Evolutionary conservation across 2,888 invertebrate genomes (phyloP), one percentile per base, ranked within the genome.

Genomic region (Eurytoma adleriae): DNA sequence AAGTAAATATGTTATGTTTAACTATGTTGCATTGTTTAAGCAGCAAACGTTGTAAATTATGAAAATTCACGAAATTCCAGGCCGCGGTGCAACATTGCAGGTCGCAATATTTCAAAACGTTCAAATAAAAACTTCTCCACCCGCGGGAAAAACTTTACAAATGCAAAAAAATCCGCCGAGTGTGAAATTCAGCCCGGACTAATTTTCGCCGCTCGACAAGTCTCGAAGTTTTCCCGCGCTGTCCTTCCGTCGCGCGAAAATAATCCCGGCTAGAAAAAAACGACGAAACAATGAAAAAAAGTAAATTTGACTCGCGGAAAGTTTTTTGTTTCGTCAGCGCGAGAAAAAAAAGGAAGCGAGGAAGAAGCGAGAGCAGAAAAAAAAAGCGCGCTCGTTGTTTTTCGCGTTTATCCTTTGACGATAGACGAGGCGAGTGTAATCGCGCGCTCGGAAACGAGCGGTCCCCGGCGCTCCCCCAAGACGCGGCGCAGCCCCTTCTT

Each of bases 391-490:
- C 7, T 18, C 27, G 52, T 73, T 73, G 54, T 73, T 73, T 71
- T 48, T 14, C 20, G 10, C 20, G 24, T 3, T 71, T 48, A 27
- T 75, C 75, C 68, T 75, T 75, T 75, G 68, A 68, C 75, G 68
- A 68, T n/a, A 64, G 40, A 56, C 56, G 40, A 52, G 20, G 73
- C 64, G 62, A 64, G 40, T 30, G 64, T 73, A 73, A 73, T 75
- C 59, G 75, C 68, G 52, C 61, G 59, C 59, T 4, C 16, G 20
- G 70, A 48, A 56, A 62, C 62, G 27, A 56, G 30, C 52, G n/a
- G 67, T 50, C 68, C 54, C 54, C 54, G 40, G 40, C 40, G 54
- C 54, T 54, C 20, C 68, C 27, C 27, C 59, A 40, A 56, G 56
- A 57, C 24, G 54, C 52, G 24, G 14, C 68, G 40, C 40, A 40